Evolutionary conservation across 2,888 invertebrate genomes (phyloP), one percentile per base, ranked within the genome.

Genomic region (Macaria liturata): DNA sequence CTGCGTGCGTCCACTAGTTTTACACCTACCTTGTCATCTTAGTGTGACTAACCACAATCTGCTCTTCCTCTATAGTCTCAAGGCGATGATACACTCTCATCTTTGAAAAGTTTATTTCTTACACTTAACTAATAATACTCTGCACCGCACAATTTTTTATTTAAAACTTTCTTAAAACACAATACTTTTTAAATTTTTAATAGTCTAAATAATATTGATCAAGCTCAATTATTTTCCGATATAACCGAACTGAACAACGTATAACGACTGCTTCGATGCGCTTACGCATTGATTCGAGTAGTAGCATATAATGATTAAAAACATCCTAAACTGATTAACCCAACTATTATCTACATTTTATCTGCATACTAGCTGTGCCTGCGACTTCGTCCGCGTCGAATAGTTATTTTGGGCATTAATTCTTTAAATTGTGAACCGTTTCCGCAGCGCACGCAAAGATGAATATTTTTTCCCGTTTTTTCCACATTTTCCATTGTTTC

Each of bases 31-130:
- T 54, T 47, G 6, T 44, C 44, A 9, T 51, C 40, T 44, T 51
- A 42, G 54, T 50, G n/a, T 47, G 59, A 2, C 54, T 40, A 31
- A 54, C 39, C 6, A 59, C 3, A 34, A 54, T 8, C 39, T 39
- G 32, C 44, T 59, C 50, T 44, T 59, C 59, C 8, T 51, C 32
- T n/a, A 59, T 54, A 31, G 59, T 59, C 20, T 9, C 54, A 47
- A 59, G 59, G 20, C 59, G 59, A 54, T 20, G 20, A 20, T 20
- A 20, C 20, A 20, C 20, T 20, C 20, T 20, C 20, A 20, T 20
- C 1, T 20, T 20, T 20, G 20, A 20, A 20, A 20, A 20, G 20
- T 20, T 20, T 20, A 20, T 2, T 20, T 20, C 20, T 2, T 20
- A 20, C 20, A 20, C 2, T 20, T 20, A 20, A 1, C 20, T 20